Base-by-base conservation (phyloP, 2,113 vertebrate genomes). In the Pseudopipra pipra region DNA sequence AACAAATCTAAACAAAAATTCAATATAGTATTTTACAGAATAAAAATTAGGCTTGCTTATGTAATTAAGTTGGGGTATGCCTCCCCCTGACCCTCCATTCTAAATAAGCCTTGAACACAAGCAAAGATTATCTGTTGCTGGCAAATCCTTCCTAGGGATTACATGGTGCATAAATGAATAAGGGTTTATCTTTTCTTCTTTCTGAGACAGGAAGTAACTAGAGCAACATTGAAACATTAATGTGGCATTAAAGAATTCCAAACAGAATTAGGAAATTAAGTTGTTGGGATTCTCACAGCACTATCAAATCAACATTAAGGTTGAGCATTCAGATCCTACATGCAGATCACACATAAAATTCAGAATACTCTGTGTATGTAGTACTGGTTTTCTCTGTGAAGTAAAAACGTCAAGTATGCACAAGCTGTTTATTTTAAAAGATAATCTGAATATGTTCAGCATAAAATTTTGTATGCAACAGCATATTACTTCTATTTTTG, bases 101-200 rank as follows among this genome's bases (percentile, higher is more conserved):
- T 93, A 90, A 88, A 55, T 88, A 78, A 70, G 72, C 77, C 47
- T 43, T 71, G 46, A n/a, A 59, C 41, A 80, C 80, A 84, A 93
- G 43, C 13, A 24, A 84, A 90, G 86, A 86, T 95, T 88, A 96
- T 86, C 75, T 89, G 63, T 84, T 79, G 80, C 33, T 86, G 79
- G 63, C 46, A 92, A 86, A 91, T 95, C 90, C 90, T 89, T 92
- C 65, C 63, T 61, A 71, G 27, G 88, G 89, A 96, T 96, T 95
- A 92, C 33, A 25, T 33, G 47, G 31, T 52, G 21, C 77, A 86
- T 92, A 86, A 93, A 92, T 59, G 80, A 84, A 67, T 86, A 77
- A 47, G 55, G 59, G 8, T 67, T 95, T 90, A 39, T 93, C 83
- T 95, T 90, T 94, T 85, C 73, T 84, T 90, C 71, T 79, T 78